These are phyloP conservation scores for Melanitta fusca DNA, from an alignment of 2,797 vertebrate genomes.

Conservation along the genomic window DNA sequence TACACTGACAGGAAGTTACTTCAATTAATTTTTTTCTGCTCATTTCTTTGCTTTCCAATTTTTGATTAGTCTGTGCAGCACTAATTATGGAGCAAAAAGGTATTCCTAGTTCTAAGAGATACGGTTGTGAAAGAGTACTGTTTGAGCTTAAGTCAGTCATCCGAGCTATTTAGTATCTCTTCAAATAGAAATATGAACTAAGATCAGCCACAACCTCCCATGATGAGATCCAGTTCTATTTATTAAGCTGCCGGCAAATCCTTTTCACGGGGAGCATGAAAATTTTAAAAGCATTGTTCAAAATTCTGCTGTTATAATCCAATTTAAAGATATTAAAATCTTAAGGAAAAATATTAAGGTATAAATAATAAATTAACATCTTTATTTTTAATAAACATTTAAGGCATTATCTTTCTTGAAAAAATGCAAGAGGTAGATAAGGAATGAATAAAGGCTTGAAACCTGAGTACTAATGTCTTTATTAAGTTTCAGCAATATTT, in stretches of 20 bases:
- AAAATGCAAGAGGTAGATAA: not conserved
- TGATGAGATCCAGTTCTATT: conserved; percentile 25
- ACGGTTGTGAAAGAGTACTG: not conserved
- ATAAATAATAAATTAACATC: not conserved
- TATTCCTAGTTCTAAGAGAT: not conserved
- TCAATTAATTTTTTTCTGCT: not conserved
- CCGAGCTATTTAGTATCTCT: not conserved
- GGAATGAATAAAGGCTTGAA: not conserved
- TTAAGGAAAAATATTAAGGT: not conserved
- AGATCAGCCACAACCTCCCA: not conserved
- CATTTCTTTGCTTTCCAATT: not conserved
- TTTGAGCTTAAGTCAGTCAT: not conserved
- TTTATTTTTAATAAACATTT: not conserved
- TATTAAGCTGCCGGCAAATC: conserved; percentile 8
- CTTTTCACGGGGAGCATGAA: not conserved
- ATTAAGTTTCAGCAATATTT: not conserved
- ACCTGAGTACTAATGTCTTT: not conserved
- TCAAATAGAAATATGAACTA: not conserved
- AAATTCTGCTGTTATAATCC: conserved; percentile 8
- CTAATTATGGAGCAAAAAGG: not conserved
- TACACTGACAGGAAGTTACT: not conserved
- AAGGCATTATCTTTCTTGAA: not conserved
- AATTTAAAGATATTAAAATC: conserved; percentile 11
- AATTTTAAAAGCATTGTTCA: not conserved
- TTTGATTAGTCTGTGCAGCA: not conserved